phyloP scores from a whole-genome alignment of 2,888 invertebrate genomes.

The Nomada ferruginata region DNA sequence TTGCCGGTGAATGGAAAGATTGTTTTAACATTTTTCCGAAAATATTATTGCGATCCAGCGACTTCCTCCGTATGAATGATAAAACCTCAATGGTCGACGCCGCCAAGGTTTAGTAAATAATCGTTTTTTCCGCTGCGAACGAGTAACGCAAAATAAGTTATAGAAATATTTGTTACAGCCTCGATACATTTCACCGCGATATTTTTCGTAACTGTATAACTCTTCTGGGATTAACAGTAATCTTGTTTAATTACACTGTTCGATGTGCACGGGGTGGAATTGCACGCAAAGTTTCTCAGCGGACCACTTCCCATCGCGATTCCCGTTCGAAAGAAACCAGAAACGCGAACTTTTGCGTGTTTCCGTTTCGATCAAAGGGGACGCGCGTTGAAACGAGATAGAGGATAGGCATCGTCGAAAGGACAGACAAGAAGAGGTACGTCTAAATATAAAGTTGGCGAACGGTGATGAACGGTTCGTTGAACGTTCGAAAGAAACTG shows the following conservation, averaged over 20 bases:
- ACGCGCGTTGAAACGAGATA: conserved; percentile 45
- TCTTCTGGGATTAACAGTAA: too few species aligned
- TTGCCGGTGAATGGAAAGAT: conserved; percentile 15
- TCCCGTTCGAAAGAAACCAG: conserved; percentile 1
- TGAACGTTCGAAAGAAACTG: conserved; percentile 50
- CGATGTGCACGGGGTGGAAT: too few species aligned
- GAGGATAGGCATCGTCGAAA: conserved; percentile 28
- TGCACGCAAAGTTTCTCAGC: background rate
- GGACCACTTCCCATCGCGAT: background rate
- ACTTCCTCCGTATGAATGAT: background rate
- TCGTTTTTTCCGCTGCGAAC: too few species aligned
- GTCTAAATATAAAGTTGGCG: conserved; percentile 65
- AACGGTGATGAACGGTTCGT: conserved; percentile 54
- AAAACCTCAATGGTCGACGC: too few species aligned
- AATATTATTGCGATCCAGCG: background rate
- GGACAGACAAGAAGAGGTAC: conserved; percentile 42
- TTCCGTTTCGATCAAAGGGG: conserved; percentile 44
- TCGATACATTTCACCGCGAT: too few species aligned
- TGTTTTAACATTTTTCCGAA: conserved; percentile 5
- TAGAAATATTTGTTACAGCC: too few species aligned
- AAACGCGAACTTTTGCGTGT: conserved; percentile 35
- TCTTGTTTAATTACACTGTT: too few species aligned
- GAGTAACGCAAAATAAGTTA: too few species aligned
- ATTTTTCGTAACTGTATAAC: too few species aligned
- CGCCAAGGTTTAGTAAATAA: too few species aligned